A percentile compares a stretch with the other conserved stretches of the same genome.
Evolutionary conservation across 2,797 vertebrate species (phyloP).

Genomic region (Tamandua tetradactyla): DNA sequence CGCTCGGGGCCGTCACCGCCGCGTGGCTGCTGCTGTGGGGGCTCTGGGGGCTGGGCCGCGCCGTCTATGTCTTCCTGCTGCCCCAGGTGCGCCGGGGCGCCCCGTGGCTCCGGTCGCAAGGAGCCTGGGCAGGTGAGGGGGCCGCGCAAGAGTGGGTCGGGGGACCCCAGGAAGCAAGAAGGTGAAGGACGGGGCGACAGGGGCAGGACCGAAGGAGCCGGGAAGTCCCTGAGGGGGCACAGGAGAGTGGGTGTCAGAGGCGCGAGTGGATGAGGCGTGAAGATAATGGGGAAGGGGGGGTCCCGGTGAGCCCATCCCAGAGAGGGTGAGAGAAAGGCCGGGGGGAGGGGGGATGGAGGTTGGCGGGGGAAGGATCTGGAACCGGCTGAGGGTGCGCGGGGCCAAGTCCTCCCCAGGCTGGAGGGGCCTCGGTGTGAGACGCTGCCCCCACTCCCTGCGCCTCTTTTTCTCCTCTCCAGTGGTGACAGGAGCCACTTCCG

Average conservation of each 20-base stretch:
- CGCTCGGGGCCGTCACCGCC: not conserved
- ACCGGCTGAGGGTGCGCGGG: not conserved
- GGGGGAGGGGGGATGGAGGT: not conserved
- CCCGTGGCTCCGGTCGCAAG: not conserved
- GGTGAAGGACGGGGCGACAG: not conserved
- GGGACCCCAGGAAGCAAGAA: not conserved
- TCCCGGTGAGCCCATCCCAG: not conserved
- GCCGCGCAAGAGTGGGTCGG: not conserved
- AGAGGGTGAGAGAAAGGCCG: not conserved
- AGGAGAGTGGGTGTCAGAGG: not conserved
- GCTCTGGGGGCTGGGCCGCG: not conserved
- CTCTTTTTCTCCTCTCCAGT: slow-evolving; percentile 77
- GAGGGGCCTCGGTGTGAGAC: too few species aligned
- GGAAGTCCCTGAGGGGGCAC: not conserved
- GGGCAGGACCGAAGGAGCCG: too few species aligned
- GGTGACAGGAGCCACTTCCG: slow-evolving; percentile 89
- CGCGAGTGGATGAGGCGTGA: too few species aligned
- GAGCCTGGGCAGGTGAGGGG: slow-evolving; percentile 58
- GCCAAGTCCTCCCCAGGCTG: not conserved
- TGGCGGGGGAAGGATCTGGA: not conserved
- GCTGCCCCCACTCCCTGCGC: too few species aligned
- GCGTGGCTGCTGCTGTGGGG: not conserved
- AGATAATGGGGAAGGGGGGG: not conserved
- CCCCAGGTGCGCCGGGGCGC: not conserved
- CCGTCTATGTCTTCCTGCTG: not conserved